phyloP scores from a whole-genome alignment of 2,797 vertebrate genomes.

The Columba guinea region DNA sequence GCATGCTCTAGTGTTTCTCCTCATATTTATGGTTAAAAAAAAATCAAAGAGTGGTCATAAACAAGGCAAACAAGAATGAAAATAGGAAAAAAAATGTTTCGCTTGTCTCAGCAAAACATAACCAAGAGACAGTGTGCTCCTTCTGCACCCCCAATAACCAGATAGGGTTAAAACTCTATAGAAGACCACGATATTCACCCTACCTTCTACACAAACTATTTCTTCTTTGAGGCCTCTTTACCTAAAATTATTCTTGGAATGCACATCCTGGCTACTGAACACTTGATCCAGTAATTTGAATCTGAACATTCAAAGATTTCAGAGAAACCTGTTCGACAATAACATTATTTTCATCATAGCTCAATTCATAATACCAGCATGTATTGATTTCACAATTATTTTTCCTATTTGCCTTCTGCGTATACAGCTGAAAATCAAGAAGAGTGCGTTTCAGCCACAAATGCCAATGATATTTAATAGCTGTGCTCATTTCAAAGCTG shows the following conservation, averaged over 20 bases:
- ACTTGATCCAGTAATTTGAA: background rate
- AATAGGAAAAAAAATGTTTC: background rate
- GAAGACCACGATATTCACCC: background rate
- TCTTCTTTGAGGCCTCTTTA: background rate
- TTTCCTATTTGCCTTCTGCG: slow-evolving; percentile 26
- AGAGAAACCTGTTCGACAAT: background rate
- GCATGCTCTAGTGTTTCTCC: background rate
- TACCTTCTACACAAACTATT: background rate
- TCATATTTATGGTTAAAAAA: slow-evolving; percentile 1
- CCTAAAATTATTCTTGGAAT: background rate
- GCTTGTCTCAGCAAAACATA: background rate
- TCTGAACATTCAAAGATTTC: background rate
- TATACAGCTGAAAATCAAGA: slow-evolving; percentile 38
- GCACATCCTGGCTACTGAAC: background rate
- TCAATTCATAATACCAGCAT: slow-evolving; percentile 22
- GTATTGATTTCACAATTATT: slow-evolving; percentile 58
- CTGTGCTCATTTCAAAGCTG: slow-evolving; percentile 43
- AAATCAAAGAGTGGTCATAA: background rate
- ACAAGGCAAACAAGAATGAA: background rate
- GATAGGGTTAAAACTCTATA: background rate
- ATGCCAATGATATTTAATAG: slow-evolving; percentile 42
- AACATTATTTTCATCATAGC: background rate
- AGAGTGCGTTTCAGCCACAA: background rate
- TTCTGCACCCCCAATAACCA: background rate
- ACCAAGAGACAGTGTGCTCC: background rate